phyloP scores from a whole-genome alignment of 1,140 invertebrate species.

The Idris sp. region DNA sequence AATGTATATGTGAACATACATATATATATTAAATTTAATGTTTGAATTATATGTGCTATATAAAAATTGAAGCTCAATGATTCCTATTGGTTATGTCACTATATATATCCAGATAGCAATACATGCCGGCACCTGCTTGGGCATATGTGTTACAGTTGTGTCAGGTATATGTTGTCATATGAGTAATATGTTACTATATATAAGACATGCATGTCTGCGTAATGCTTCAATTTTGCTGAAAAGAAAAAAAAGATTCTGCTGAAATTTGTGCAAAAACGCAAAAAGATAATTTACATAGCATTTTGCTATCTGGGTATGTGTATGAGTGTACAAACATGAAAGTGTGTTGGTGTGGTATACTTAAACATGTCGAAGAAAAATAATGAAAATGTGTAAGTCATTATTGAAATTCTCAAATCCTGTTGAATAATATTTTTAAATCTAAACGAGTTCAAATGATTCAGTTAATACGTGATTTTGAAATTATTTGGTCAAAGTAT shows the following conservation, averaged over 20 bases:
- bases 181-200: no score
- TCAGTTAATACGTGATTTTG: conserved; percentile 36
- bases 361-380: conserved; percentile 53
- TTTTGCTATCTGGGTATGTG: no score
- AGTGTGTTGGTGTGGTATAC: conserved; percentile 50
- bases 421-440: conserved; percentile 41
- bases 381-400: conserved; percentile 47
- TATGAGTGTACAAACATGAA: conserved; percentile 50
- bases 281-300: no score
- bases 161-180: no score
- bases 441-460: conserved; percentile 19
- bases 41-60: conserved; percentile 59
- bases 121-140: no score
- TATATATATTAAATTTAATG: conserved; percentile 48
- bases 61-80: conserved; percentile 62
- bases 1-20: conserved; percentile 52
- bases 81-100: conserved; percentile 59
- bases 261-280: no score
- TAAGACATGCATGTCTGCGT: no score
- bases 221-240: no score
- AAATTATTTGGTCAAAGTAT: conserved; percentile 43
- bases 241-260: no score
- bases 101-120: no score
- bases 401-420: conserved; percentile 40
- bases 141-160: no score